Conservation (phyloP, 2,888 invertebrate species). For the Scelioninae gen. 2 region DNA sequence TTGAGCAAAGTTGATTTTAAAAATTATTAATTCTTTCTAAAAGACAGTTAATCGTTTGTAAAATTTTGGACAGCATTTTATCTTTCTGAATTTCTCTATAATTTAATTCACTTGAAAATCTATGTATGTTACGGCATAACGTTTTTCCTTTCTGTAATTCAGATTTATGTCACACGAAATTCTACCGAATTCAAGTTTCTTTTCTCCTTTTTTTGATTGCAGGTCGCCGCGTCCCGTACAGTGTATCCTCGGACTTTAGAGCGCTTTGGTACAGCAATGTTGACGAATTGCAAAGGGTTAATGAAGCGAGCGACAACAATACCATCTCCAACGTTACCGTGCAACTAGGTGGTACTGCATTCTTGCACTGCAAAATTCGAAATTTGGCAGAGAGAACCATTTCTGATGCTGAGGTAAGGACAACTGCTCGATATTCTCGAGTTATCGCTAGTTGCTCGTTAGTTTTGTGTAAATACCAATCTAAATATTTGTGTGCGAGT, state of each 20-base stretch:
- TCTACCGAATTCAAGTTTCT: neutral
- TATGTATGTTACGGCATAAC: too few relatives aligned
- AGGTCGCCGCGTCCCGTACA: slow-evolving; percentile 74
- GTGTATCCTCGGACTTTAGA: slow-evolving; percentile 73
- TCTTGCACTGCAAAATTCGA: slow-evolving; percentile 87
- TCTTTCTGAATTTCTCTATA: too few relatives aligned
- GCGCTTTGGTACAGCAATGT: slow-evolving; percentile 74
- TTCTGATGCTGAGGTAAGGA: slow-evolving; percentile 73
- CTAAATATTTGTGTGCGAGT: too few relatives aligned
- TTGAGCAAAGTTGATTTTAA: neutral
- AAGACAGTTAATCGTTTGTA: too few relatives aligned
- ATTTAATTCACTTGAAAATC: too few relatives aligned
- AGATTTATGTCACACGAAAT: neutral
- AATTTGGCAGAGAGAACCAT: slow-evolving; percentile 85
- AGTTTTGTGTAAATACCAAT: too few relatives aligned
- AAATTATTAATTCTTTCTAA: too few relatives aligned
- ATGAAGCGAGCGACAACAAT: slow-evolving; percentile 81
- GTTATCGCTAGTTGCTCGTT: too few relatives aligned
- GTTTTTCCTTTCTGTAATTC: too few relatives aligned
- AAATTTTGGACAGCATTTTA: too few relatives aligned
- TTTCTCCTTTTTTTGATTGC: slow-evolving; percentile 50
- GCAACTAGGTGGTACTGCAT: slow-evolving; percentile 86
- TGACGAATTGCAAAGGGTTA: slow-evolving; percentile 74
- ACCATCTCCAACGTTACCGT: slow-evolving; percentile 86
- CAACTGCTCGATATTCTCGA: too few relatives aligned